A percentile compares a stretch with the other conserved stretches of the same genome.
Conservation (phyloP, 2,888 invertebrate genomes). For the Pyrochroa serraticornis region DNA sequence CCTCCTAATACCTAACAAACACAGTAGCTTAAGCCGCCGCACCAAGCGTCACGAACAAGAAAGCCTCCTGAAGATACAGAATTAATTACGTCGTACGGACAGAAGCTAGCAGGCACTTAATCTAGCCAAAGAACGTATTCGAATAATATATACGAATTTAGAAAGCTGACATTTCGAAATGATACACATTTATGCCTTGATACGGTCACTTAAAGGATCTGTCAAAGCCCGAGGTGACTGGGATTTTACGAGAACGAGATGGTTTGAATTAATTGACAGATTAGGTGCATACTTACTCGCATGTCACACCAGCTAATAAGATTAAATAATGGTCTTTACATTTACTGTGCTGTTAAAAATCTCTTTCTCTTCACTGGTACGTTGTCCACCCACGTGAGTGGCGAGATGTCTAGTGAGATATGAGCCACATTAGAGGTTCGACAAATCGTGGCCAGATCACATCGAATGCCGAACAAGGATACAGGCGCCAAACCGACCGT, state of each 20-base stretch:
- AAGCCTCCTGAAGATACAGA: constrained; percentile 10
- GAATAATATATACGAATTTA: constrained; percentile 6
- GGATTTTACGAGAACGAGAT: neutral
- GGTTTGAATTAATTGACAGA: constrained; percentile 5
- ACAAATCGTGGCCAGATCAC: constrained; percentile 47
- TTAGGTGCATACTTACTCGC: constrained; percentile 1
- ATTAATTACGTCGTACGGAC: constrained; percentile 25
- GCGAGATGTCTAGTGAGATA: constrained; percentile 39
- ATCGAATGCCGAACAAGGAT: constrained; percentile 41
- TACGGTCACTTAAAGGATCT: neutral
- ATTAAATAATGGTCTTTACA: neutral
- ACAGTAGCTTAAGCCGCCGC: constrained; percentile 24
- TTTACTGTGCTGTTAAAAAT: neutral
- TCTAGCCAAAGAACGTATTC: constrained; percentile 15
- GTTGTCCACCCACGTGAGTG: constrained; percentile 38
- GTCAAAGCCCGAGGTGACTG: neutral
- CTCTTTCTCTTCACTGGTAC: neutral
- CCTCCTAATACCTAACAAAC: constrained; percentile 16
- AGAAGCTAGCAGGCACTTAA: constrained; percentile 20
- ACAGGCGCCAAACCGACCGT: constrained; percentile 44
- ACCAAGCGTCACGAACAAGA: neutral
- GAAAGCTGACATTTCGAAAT: constrained; percentile 4
- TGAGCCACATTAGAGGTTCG: constrained; percentile 43
- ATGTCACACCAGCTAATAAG: constrained; percentile 4
- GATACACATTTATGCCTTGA: neutral